These are phyloP conservation scores for Troides helena DNA, from an alignment of 2,888 invertebrate species.

Conservation along the genomic window DNA sequence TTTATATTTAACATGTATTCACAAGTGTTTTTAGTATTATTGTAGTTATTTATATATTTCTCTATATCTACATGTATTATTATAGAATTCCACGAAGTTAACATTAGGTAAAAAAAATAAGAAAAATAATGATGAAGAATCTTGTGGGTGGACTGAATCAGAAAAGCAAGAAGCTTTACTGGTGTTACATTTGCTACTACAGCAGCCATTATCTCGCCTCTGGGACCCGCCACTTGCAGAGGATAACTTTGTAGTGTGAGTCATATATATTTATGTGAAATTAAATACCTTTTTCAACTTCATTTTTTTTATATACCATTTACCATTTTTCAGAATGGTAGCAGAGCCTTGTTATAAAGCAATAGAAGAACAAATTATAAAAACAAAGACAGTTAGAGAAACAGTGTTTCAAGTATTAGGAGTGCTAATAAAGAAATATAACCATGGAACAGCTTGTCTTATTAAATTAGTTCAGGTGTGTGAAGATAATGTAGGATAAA, in stretches of 20 bases:
- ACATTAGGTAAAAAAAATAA: slow-evolving; percentile 71
- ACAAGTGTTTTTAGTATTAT: too few relatives aligned
- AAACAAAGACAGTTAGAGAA: slow-evolving; percentile 83
- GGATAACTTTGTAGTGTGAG: slow-evolving; percentile 90
- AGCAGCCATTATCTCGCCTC: slow-evolving; percentile 85
- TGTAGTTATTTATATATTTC: background rate
- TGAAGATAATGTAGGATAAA: background rate
- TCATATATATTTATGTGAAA: slow-evolving; percentile 31
- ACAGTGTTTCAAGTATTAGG: slow-evolving; percentile 90
- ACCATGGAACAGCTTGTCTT: slow-evolving; percentile 89
- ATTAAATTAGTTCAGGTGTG: slow-evolving; percentile 83
- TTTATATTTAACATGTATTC: too few relatives aligned
- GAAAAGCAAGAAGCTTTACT: slow-evolving; percentile 84
- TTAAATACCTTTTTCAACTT: background rate
- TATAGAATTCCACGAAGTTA: slow-evolving; percentile 71
- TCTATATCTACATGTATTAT: background rate
- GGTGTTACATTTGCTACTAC: slow-evolving; percentile 83
- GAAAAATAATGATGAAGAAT: slow-evolving; percentile 69
- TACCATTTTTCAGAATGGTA: slow-evolving; percentile 78
- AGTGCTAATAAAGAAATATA: slow-evolving; percentile 88
- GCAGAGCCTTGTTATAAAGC: slow-evolving; percentile 88
- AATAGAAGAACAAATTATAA: slow-evolving; percentile 82
- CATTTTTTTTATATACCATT: slow-evolving; percentile 6
- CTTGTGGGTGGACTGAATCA: slow-evolving; percentile 84
- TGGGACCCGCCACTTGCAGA: slow-evolving; percentile 93